These are phyloP conservation scores for Smutsia temminckii DNA, from an alignment of 2,797 vertebrate genomes.

Conservation along the genomic window DNA sequence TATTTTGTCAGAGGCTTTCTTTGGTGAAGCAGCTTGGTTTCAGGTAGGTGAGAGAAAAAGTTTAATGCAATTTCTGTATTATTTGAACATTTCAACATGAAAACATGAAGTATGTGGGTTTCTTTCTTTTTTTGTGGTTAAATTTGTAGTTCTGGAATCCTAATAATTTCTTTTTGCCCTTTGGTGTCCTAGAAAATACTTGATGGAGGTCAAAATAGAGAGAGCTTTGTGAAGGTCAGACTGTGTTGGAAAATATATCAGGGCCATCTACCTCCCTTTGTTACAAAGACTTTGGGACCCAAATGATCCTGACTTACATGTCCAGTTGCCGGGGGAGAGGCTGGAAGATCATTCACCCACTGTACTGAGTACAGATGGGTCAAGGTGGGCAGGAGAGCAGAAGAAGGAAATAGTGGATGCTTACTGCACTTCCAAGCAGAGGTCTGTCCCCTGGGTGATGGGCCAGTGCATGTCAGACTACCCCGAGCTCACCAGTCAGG, in stretches of 20 bases:
- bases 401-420: not conserved
- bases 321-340: not conserved
- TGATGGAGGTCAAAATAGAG: not conserved
- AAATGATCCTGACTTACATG: not conserved
- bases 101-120: not conserved
- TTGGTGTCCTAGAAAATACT: not conserved
- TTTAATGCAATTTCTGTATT: not conserved
- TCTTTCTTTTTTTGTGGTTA: not conserved
- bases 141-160: not conserved
- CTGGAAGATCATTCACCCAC: not conserved
- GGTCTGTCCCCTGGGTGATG: not conserved
- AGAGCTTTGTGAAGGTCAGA: not conserved
- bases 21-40: constrained; percentile 91
- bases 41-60: constrained; percentile 85
- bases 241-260: not conserved
- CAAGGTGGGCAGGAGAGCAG: not conserved
- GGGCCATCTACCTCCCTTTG: not conserved
- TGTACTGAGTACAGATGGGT: not conserved
- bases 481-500: not conserved
- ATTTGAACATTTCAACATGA: not conserved
- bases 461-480: not conserved
- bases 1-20: constrained; percentile 85
- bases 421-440: not conserved
- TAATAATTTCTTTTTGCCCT: not conserved
- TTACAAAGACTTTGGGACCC: not conserved